phyloP scores from a whole-genome alignment of 92 coral and sea anemone genomes.

The Porites evermanni region DNA sequence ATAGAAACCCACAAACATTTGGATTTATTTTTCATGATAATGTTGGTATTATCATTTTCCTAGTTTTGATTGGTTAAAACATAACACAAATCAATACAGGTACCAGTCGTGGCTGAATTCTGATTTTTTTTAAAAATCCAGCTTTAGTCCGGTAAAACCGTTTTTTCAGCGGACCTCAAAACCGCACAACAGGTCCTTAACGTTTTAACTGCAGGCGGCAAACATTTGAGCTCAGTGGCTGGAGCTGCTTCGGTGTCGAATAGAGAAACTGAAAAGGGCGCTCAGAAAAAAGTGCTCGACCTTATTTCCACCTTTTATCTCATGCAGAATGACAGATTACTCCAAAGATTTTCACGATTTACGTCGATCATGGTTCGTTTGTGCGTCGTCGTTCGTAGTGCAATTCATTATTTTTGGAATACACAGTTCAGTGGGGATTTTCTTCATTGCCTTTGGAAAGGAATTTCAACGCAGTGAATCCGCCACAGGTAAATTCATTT shows the following conservation, averaged over 20 bases:
- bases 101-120: conserved; percentile 21
- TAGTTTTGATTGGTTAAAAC: background rate
- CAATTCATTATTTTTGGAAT: conserved; percentile 74
- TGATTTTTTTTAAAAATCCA: background rate
- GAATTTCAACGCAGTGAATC: conserved; percentile 82
- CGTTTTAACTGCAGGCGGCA: background rate
- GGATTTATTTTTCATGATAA: background rate
- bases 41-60: background rate
- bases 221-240: background rate
- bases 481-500: conserved; percentile 64
- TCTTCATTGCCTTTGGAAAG: conserved; percentile 74
- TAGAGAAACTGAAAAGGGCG: background rate
- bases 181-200: background rate
- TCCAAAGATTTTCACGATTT: conserved; percentile 57
- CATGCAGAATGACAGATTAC: conserved; percentile 30
- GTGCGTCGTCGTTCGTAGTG: conserved; percentile 74
- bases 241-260: background rate
- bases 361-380: conserved; percentile 78
- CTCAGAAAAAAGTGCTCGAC: background rate
- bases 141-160: conserved; percentile 12
- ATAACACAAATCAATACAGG: background rate
- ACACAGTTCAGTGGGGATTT: conserved; percentile 82
- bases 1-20: no score
- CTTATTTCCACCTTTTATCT: background rate
- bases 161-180: background rate